Evolutionary conservation across 1,140 invertebrate species (phyloP).

Genomic region (Harlomillsia oculata): DNA sequence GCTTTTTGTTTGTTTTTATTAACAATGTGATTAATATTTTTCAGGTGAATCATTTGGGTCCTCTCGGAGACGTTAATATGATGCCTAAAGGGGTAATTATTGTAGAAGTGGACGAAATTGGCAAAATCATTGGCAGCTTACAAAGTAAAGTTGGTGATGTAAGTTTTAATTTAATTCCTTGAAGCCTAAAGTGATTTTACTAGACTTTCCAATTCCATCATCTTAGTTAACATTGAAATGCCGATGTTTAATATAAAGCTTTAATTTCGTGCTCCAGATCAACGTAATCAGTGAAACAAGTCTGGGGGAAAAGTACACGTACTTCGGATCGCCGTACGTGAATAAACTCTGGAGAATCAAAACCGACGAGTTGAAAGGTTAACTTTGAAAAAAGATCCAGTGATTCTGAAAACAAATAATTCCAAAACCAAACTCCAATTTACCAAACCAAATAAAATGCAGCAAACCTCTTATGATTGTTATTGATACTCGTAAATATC

Average conservation of each 20-base stretch:
- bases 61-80: neutral
- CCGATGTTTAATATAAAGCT: neutral
- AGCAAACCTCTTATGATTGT: no score
- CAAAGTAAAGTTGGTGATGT: slow-evolving; percentile 10
- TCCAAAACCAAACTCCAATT: no score
- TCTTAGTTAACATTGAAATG: neutral
- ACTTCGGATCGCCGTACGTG: slow-evolving; percentile 14
- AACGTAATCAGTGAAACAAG: slow-evolving; percentile 12
- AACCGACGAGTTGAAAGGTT: no score
- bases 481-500: no score
- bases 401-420: no score
- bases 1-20: neutral
- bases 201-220: neutral
- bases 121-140: slow-evolving; percentile 18
- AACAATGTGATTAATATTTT: neutral
- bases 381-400: no score
- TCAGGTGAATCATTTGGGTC: slow-evolving; percentile 5
- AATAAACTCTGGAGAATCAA: slow-evolving; percentile 21
- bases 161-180: neutral
- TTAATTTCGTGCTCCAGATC: slow-evolving; percentile 5
- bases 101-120: slow-evolving; percentile 21
- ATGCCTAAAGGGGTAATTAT: slow-evolving; percentile 6
- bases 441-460: no score
- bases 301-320: slow-evolving; percentile 14
- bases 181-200: neutral